Conservation (phyloP, 2,888 invertebrate species). For the Lochmaea capreae region DNA sequence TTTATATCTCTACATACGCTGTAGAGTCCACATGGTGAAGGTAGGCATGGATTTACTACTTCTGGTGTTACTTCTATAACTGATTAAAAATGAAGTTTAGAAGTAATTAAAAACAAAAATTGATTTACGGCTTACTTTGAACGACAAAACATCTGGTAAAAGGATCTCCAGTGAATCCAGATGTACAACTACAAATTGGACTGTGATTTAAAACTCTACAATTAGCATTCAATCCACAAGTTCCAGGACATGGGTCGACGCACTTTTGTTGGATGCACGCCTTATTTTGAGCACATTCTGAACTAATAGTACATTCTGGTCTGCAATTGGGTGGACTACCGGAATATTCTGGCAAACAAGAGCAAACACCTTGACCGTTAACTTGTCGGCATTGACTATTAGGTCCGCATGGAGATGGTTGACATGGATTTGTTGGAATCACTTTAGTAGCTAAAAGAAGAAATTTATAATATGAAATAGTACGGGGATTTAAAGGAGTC, state of each 20-base stretch:
- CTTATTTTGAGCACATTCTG: slow-evolving; percentile 75
- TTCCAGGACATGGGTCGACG: slow-evolving; percentile 78
- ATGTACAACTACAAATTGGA: slow-evolving; percentile 75
- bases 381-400: slow-evolving; percentile 78
- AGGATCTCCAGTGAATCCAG: slow-evolving; percentile 78
- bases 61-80: slow-evolving; percentile 55
- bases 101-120: not conserved
- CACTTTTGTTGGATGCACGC: slow-evolving; percentile 82
- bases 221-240: slow-evolving; percentile 76
- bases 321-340: slow-evolving; percentile 78
- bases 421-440: slow-evolving; percentile 71
- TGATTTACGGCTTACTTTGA: slow-evolving; percentile 14
- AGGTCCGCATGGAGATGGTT: slow-evolving; percentile 79
- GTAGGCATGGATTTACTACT: slow-evolving; percentile 76
- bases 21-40: slow-evolving; percentile 84
- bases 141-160: slow-evolving; percentile 69
- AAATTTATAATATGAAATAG: slow-evolving; percentile 17
- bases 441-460: slow-evolving; percentile 49
- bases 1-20: slow-evolving; percentile 78
- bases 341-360: slow-evolving; percentile 74
- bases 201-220: slow-evolving; percentile 83
- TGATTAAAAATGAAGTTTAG: slow-evolving; percentile 35
- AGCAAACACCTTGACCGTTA: slow-evolving; percentile 70
- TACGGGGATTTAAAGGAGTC: slow-evolving; percentile 41
- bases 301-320: slow-evolving; percentile 78